Evolutionary conservation across 2,113 vertebrate genomes (phyloP).

Genomic region (Indri indri): DNA sequence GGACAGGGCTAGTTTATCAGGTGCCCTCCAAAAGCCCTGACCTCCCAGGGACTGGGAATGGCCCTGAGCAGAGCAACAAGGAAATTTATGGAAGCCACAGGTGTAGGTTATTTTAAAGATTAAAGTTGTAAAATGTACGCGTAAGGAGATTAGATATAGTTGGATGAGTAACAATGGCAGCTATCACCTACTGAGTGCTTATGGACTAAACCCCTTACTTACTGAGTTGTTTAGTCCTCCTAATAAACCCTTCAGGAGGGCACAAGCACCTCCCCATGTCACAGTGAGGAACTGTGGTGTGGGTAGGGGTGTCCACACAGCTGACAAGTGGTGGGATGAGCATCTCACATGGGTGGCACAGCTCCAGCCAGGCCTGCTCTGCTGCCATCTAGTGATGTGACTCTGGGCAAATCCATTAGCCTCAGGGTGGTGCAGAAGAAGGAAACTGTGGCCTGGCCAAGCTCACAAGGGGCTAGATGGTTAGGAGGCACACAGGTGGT

Average conservation of each 20-base stretch:
- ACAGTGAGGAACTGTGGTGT: background rate
- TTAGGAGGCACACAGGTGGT: background rate
- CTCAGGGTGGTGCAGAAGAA: background rate
- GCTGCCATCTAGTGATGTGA: background rate
- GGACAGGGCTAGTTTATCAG: background rate
- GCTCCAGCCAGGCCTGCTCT: background rate
- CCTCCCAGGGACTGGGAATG: background rate
- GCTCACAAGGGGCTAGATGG: background rate
- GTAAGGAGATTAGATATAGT: background rate
- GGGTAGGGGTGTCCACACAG: background rate
- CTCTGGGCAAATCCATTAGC: background rate
- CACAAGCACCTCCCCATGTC: background rate
- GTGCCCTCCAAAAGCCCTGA: background rate
- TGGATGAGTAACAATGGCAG: rapidly evolving
- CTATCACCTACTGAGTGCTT: background rate
- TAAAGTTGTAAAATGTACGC: background rate
- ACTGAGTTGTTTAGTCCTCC: background rate
- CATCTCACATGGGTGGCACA: background rate
- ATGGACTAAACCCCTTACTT: background rate
- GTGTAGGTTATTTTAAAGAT: background rate
- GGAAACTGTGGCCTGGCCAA: background rate
- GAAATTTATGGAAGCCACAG: background rate
- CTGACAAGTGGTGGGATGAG: background rate
- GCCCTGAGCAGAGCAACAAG: background rate
- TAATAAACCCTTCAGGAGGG: background rate